Evolutionary conservation across 2,113 vertebrate genomes (phyloP).

Genomic region (Acanthisitta chloris): DNA sequence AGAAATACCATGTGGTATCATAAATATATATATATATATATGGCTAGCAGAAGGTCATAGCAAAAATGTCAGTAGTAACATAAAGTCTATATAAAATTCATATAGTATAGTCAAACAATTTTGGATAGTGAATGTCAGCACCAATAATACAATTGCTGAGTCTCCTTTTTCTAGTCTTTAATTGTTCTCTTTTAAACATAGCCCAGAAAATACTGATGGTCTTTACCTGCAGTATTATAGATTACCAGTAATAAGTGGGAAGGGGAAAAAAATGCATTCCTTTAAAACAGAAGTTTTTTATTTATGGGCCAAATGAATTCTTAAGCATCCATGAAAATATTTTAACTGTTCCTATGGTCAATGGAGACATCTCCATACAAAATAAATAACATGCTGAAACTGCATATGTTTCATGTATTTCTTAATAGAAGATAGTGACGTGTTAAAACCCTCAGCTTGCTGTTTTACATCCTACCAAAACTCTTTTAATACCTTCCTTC

Average conservation of each 20-base stretch:
- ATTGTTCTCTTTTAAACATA: neutral
- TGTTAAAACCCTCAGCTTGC: neutral
- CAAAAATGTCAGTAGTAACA: neutral
- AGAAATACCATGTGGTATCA: neutral
- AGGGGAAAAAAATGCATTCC: neutral
- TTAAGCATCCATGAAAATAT: neutral
- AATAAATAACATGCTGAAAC: neutral
- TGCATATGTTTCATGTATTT: neutral
- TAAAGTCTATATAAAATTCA: neutral
- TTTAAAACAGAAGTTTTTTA: neutral
- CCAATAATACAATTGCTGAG: neutral
- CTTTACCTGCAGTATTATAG: neutral
- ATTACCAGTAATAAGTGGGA: neutral
- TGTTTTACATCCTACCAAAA: neutral
- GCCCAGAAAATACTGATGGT: neutral
- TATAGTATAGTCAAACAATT: neutral
- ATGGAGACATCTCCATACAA: neutral
- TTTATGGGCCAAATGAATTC: neutral
- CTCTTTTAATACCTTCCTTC: neutral
- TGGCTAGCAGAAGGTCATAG: neutral
- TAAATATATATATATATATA: too few relatives aligned
- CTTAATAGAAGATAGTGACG: neutral
- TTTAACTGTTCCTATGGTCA: neutral
- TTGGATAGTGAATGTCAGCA: neutral
- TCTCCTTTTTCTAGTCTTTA: neutral